phyloP scores from a whole-genome alignment of 2,888 invertebrate species.

The Tenthredo livida region DNA sequence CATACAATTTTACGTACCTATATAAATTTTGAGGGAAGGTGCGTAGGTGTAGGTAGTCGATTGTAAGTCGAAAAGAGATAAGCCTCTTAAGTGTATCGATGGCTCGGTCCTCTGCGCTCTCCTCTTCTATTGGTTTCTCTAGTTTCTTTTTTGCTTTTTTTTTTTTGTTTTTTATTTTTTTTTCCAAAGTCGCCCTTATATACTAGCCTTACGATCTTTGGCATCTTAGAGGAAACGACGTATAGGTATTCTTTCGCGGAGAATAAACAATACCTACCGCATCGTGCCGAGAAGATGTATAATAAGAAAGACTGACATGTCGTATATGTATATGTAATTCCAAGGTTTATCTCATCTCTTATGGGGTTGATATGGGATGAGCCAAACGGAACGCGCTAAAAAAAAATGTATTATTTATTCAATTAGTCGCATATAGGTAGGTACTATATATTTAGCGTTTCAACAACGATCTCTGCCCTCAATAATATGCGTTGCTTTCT shows the following conservation, averaged over 20 bases:
- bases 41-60: background rate
- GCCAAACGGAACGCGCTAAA: constrained; percentile 58
- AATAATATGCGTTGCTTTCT: background rate
- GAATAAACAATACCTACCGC: background rate
- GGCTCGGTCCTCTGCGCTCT: constrained; percentile 1
- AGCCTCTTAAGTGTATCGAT: constrained; percentile 38
- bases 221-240: background rate
- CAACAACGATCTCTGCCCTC: constrained; percentile 21
- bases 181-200: background rate
- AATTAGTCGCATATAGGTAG: background rate
- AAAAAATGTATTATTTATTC: constrained; percentile 68
- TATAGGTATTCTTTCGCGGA: background rate
- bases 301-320: constrained; percentile 65
- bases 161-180: background rate
- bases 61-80: constrained; percentile 16
- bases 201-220: background rate
- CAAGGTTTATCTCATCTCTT: background rate
- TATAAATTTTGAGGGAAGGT: constrained; percentile 2
- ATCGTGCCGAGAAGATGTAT: constrained; percentile 14
- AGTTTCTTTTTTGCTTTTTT: background rate
- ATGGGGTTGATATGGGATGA: background rate
- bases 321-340: constrained; percentile 37
- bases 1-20: constrained; percentile 53
- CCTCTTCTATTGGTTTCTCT: background rate
- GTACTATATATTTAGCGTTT: constrained; percentile 15